Base-by-base conservation (phyloP, 2,113 vertebrate species). In the Laterallus jamaicensis region DNA sequence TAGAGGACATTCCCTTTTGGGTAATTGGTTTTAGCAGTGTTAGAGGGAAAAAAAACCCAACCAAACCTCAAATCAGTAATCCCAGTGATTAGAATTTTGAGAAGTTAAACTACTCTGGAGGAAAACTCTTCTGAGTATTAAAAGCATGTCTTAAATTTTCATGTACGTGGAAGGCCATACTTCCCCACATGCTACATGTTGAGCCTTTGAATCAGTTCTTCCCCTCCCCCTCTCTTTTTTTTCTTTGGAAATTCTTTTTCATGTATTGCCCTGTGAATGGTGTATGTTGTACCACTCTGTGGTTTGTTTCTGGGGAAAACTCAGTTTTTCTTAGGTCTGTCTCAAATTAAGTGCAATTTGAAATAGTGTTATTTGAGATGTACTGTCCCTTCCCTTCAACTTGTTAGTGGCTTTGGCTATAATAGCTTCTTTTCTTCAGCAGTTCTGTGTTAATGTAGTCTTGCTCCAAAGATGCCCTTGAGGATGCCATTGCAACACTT, bases 91-190 rank as follows among this genome's bases (percentile, higher is more conserved):
- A 47, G 5, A 58, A 32, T 67, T 86, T 73, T 0, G 2, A 62
- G 24, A 81, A 44, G 21, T 47, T 21, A 52, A 52, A 31, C 49
- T 58, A 13, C 12, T 82, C 9, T 77, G 20, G 19, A 63, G 40
- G 32, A 82, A 55, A 63, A 73, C 28, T 82, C 15, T 56, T 71
- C 26, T 40, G 40, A 58, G 21, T 63, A 37, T 76, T 80, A 22
- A 20, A 62, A 21, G 25, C 56, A 8, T 24, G 18, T 69, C 52
- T 28, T 22, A 60, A 50, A 12, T 80, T 80, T 90, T 83, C 17
- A 12, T 0, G 0, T 75, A 50, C 9, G 0, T 44, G 11, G 28
- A 90, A 70, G 15, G 44, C 35, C 9, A 15, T 0, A 2, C 12
- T 60, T 90, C 3, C 11, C 28, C 3, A 5, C 18, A 31, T 44